phyloP scores from a whole-genome alignment of 2,888 invertebrate genomes.

The Strigamia transsilvanica region DNA sequence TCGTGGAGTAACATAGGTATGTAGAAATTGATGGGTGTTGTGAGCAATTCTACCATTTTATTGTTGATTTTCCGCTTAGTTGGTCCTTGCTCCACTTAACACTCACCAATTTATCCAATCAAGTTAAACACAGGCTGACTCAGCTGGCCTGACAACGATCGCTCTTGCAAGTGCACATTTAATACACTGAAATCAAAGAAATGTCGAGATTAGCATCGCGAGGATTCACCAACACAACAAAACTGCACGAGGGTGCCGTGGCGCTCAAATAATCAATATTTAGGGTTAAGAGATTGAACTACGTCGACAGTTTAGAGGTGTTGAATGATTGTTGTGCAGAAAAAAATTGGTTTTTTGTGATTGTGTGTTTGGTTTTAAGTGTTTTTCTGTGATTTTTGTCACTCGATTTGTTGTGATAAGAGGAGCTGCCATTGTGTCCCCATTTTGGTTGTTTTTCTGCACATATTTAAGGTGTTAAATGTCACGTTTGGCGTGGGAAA shows the following conservation, averaged over 20 bases:
- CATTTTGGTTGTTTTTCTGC: not conserved
- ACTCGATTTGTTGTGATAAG: no score
- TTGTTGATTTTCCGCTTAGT: not conserved
- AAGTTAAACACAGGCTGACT: not conserved
- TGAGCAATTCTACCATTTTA: conserved; percentile 55
- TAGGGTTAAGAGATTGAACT: not conserved
- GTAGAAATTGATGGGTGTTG: conserved; percentile 53
- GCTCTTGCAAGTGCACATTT: conserved; percentile 13
- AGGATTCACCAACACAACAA: not conserved
- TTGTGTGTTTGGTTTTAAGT: no score
- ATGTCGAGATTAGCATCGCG: not conserved
- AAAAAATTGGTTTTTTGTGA: no score
- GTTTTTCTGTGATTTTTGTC: no score
- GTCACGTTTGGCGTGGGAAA: not conserved
- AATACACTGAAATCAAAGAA: not conserved
- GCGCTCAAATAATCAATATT: not conserved
- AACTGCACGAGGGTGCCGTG: not conserved
- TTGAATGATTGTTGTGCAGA: no score
- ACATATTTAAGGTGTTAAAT: not conserved
- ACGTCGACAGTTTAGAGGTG: not conserved
- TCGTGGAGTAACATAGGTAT: conserved; percentile 52
- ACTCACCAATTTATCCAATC: not conserved
- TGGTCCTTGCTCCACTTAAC: conserved; percentile 28
- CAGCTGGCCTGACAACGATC: conserved; percentile 5
- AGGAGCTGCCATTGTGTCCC: no score